These are phyloP conservation scores for Coturnix japonica DNA, from an alignment of 2,113 vertebrate species.

Conservation along the genomic window DNA sequence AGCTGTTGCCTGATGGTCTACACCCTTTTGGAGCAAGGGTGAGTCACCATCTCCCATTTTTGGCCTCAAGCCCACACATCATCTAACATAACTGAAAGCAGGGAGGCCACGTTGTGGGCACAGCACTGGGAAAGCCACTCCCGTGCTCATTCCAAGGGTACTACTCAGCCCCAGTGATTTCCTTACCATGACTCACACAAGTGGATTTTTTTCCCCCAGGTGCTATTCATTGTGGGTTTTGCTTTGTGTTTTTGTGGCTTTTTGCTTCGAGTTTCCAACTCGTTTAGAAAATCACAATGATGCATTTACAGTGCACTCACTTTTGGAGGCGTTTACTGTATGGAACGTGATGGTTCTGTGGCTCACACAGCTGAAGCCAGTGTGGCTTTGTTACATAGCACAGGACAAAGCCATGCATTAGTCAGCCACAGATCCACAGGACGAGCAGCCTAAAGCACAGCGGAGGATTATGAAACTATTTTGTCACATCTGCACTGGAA, in stretches of 20 bases:
- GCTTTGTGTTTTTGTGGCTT: not conserved
- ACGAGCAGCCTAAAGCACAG: not conserved
- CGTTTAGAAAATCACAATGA: not conserved
- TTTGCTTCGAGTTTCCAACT: not conserved
- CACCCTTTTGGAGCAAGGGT: not conserved
- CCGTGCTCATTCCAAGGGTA: not conserved
- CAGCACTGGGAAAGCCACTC: fast-evolving
- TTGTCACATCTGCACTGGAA: slow-evolving; percentile 36
- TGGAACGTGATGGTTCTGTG: not conserved
- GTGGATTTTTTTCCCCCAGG: not conserved
- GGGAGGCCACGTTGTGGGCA: not conserved
- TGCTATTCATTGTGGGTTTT: fast-evolving
- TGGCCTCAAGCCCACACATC: not conserved
- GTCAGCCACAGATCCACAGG: not conserved
- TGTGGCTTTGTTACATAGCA: not conserved
- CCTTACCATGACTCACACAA: fast-evolving
- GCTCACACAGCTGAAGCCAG: not conserved
- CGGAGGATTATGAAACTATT: not conserved
- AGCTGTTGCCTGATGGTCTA: fast-evolving
- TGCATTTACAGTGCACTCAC: not conserved
- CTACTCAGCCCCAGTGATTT: not conserved
- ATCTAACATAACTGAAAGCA: fast-evolving
- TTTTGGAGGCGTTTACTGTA: not conserved
- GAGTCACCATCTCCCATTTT: not conserved
- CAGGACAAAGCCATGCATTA: not conserved